Conservation (phyloP, 2,797 vertebrate species). For the Dromococcyx pavoninus region DNA sequence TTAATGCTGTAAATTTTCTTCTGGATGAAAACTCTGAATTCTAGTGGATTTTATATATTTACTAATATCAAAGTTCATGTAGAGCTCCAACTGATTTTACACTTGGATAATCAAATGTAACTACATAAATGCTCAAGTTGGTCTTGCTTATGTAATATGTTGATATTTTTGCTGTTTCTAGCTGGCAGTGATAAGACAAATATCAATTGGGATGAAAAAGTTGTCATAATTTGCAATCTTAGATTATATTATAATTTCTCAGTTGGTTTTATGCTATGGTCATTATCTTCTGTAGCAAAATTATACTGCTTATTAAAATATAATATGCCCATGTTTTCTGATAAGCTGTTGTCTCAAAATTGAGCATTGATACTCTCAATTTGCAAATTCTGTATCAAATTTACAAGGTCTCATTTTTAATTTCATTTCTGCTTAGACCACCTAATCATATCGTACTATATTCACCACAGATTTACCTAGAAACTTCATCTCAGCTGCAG, state of each 20-base stretch:
- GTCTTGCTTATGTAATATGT: neutral
- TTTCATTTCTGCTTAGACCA: neutral
- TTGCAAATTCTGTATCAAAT: neutral
- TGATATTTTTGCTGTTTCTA: slow-evolving; percentile 50
- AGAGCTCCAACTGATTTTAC: slow-evolving; percentile 55
- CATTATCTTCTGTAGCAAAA: slow-evolving; percentile 43
- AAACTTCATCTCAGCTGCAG: neutral
- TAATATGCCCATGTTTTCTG: neutral
- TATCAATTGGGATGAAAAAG: slow-evolving; percentile 35
- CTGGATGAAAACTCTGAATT: neutral
- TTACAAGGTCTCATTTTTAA: neutral
- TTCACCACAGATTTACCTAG: neutral
- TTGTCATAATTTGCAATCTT: slow-evolving; percentile 39
- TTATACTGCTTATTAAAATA: slow-evolving; percentile 5
- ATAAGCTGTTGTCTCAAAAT: neutral
- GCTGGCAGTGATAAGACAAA: slow-evolving; percentile 37
- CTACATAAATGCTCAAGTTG: slow-evolving; percentile 25
- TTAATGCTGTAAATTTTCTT: neutral
- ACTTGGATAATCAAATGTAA: slow-evolving; percentile 44
- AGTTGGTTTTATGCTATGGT: slow-evolving; percentile 10
- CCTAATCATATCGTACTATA: neutral
- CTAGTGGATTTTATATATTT: neutral
- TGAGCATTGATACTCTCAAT: neutral
- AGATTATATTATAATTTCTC: slow-evolving; percentile 41
- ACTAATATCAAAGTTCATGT: slow-evolving; percentile 42